Evolutionary conservation across 2,888 invertebrate genomes (phyloP).

Genomic region (Portevinia maculata): DNA sequence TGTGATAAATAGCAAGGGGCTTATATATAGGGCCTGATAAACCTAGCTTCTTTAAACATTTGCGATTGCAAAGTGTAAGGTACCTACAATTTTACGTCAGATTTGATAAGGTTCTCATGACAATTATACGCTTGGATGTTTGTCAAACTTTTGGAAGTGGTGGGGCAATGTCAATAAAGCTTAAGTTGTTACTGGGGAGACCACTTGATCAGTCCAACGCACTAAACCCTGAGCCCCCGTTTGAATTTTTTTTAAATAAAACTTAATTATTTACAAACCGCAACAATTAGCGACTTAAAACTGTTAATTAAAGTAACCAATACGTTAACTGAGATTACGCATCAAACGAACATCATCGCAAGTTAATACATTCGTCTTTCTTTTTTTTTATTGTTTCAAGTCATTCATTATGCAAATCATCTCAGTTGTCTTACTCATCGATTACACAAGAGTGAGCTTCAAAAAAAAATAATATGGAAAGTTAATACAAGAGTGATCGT

Average conservation of each 20-base stretch:
- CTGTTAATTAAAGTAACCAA: constrained; percentile 16
- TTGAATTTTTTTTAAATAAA: neutral
- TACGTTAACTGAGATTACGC: constrained; percentile 15
- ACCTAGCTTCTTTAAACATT: no score
- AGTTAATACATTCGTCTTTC: neutral
- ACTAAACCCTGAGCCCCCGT: no score
- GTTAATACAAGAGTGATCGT: neutral
- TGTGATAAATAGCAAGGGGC: no score
- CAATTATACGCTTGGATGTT: no score
- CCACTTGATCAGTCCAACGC: no score
- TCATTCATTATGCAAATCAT: constrained; percentile 2
- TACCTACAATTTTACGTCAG: no score
- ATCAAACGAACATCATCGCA: constrained; percentile 2
- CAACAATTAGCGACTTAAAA: constrained; percentile 3
- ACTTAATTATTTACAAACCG: constrained; percentile 12
- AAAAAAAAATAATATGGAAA: neutral
- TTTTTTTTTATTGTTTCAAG: neutral
- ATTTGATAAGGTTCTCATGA: no score
- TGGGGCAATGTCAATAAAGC: no score
- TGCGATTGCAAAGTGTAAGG: no score
- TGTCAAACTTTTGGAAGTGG: no score
- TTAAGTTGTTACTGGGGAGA: no score
- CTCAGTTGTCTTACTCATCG: constrained; percentile 24
- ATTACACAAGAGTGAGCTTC: constrained; percentile 9
- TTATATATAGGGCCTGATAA: no score